phyloP scores from a whole-genome alignment of 1,140 invertebrate genomes.

The Eriocheir sinensis region DNA sequence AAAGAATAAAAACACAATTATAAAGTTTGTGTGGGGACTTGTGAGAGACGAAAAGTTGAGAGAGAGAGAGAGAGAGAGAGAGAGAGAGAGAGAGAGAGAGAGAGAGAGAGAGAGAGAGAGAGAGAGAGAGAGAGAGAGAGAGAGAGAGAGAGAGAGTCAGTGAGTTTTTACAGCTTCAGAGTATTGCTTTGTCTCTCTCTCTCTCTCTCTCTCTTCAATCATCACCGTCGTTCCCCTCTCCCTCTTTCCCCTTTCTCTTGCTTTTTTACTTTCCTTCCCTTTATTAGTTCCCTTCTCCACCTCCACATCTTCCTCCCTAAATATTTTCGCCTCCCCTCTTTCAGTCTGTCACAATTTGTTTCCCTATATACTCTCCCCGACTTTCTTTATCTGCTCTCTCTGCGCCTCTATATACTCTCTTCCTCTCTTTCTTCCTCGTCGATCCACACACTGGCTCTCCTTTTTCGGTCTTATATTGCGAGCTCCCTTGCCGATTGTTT shows the following conservation, averaged over 20 bases:
- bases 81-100: too few species aligned
- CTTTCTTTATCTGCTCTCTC: constrained; percentile 3
- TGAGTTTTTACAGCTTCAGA: too few species aligned
- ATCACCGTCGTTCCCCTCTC: neutral
- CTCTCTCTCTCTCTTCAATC: constrained; percentile 24
- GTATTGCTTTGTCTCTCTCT: too few species aligned
- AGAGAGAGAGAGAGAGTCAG: neutral
- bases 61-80: too few species aligned
- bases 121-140: constrained; percentile 15
- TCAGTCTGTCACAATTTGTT: constrained; percentile 16
- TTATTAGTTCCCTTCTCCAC: constrained; percentile 24
- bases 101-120: constrained; percentile 33
- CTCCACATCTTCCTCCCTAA: constrained; percentile 4
- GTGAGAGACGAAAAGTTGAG: too few species aligned
- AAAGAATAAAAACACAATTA: neutral
- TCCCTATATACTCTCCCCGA: constrained; percentile 10
- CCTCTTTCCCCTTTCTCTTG: constrained; percentile 3
- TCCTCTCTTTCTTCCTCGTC: neutral
- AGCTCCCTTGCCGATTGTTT: neutral
- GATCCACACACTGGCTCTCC: neutral
- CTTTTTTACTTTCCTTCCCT: constrained; percentile 16
- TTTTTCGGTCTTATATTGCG: neutral
- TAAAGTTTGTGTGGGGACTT: neutral
- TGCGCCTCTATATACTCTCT: constrained; percentile 23
- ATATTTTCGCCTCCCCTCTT: constrained; percentile 23